phyloP scores from a whole-genome alignment of 2,797 vertebrate species.

The Sphenopsis melanotis region DNA sequence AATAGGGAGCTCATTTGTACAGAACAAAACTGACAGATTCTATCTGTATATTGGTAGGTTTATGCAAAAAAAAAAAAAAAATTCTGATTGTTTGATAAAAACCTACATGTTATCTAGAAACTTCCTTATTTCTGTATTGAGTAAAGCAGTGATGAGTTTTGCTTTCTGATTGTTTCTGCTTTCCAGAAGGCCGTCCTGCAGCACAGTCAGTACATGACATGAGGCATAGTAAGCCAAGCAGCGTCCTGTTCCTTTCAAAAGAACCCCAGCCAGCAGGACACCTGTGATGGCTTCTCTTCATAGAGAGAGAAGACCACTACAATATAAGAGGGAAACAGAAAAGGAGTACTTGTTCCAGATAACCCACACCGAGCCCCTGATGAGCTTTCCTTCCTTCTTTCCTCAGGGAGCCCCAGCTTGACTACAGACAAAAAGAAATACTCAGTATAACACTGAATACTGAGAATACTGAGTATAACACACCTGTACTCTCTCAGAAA shows the following conservation, averaged over 20 bases:
- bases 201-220: accelerated
- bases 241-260: neutral
- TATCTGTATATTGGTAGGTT: neutral
- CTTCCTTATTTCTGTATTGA: neutral
- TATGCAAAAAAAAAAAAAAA: neutral
- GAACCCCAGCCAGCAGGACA: neutral
- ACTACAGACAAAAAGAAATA: neutral
- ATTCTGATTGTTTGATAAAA: neutral
- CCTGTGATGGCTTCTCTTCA: neutral
- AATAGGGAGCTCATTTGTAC: neutral
- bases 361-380: accelerated
- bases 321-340: neutral
- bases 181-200: neutral
- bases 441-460: neutral
- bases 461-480: neutral
- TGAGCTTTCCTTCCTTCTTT: neutral
- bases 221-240: neutral
- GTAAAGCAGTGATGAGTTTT: neutral
- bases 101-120: neutral
- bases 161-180: neutral
- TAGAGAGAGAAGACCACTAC: neutral
- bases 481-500: neutral
- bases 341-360: neutral
- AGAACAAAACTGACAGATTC: neutral
- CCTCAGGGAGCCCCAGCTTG: neutral